Evolutionary conservation across 2,888 invertebrate genomes (phyloP).

Genomic region (Esperia sulphurella): DNA sequence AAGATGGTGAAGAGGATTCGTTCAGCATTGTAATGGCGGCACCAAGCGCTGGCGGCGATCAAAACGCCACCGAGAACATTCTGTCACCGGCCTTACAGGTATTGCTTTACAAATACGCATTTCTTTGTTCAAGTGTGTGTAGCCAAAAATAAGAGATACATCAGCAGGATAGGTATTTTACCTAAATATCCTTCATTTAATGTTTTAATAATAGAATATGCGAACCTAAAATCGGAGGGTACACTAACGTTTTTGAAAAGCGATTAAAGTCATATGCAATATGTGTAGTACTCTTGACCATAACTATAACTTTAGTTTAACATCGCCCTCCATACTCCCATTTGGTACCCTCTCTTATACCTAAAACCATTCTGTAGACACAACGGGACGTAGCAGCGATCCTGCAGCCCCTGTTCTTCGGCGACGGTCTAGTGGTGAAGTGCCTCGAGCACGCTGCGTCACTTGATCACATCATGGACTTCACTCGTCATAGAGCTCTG

Average conservation of each 20-base stretch:
- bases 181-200: no score
- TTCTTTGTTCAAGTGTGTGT: not conserved
- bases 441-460: constrained; percentile 94
- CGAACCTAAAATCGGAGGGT: no score
- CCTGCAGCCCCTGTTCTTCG: constrained; percentile 91
- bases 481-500: constrained; percentile 96
- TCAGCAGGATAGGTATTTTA: no score
- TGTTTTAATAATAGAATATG: no score
- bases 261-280: no score
- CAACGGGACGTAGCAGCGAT: constrained; percentile 94
- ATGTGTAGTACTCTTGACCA: no score
- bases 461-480: constrained; percentile 99
- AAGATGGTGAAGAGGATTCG: constrained; percentile 92
- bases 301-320: no score
- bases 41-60: constrained; percentile 77
- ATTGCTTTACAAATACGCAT: constrained; percentile 9
- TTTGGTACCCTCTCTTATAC: no score
- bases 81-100: constrained; percentile 90
- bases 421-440: constrained; percentile 95
- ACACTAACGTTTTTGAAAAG: no score
- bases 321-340: no score
- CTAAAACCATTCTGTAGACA: constrained; percentile 67
- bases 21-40: constrained; percentile 80
- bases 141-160: no score
- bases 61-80: constrained; percentile 84